Percentiles rank a stretch among this genome's conserved stretches.
Evolutionary conservation across 2,113 vertebrate genomes (phyloP).

Genomic region (Azemiops feae): DNA sequence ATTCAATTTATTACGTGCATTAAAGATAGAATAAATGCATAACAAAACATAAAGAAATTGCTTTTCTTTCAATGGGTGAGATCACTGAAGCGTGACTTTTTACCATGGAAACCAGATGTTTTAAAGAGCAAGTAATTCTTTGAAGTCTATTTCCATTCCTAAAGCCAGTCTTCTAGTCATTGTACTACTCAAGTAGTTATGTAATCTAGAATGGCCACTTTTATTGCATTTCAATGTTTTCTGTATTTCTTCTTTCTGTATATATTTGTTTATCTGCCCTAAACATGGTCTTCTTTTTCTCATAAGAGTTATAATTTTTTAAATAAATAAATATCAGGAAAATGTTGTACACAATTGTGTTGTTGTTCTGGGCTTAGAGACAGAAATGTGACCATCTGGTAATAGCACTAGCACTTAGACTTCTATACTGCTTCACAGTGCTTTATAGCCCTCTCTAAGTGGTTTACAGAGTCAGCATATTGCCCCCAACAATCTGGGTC

Average conservation of each 20-base stretch:
- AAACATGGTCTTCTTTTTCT: background rate
- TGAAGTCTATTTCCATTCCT: background rate
- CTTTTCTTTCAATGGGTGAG: background rate
- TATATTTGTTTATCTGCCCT: background rate
- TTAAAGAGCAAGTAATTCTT: background rate
- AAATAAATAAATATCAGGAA: background rate
- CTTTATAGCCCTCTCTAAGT: too few species aligned
- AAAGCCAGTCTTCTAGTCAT: background rate
- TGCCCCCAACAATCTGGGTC: too few species aligned
- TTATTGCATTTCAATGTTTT: background rate
- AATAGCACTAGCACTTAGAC: too few species aligned
- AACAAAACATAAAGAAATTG: background rate
- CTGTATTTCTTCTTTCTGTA: background rate
- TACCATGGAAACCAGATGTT: background rate
- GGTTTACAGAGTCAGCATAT: too few species aligned
- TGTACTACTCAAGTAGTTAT: background rate
- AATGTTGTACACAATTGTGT: background rate
- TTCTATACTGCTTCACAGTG: too few species aligned
- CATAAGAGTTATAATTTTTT: background rate
- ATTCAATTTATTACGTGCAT: background rate
- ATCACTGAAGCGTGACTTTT: background rate
- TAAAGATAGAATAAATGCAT: background rate
- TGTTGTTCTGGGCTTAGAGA: too few species aligned
- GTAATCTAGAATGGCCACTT: background rate
- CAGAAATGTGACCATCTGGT: background rate